These are phyloP conservation scores for Brevipalpus yothersi DNA, from an alignment of 1,140 invertebrate species.

Conservation along the genomic window DNA sequence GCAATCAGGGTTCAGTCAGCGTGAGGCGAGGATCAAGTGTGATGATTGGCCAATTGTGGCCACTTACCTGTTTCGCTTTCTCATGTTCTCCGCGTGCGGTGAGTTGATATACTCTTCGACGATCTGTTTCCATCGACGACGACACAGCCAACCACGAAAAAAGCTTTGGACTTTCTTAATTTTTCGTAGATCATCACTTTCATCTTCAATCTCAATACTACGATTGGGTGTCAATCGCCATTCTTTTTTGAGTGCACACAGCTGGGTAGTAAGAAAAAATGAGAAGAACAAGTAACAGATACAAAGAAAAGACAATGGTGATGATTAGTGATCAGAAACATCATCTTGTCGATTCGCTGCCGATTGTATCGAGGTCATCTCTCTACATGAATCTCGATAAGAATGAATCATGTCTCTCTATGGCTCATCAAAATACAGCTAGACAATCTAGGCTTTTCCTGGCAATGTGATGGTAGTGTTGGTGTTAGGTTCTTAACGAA, in stretches of 20 bases:
- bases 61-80: conserved; percentile 53
- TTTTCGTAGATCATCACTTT: conserved; percentile 41
- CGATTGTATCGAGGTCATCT: too few species aligned
- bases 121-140: conserved; percentile 81
- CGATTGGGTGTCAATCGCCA: conserved; percentile 25
- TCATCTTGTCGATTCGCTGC: too few species aligned
- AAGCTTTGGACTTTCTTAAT: conserved; percentile 86
- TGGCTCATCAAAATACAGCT: too few species aligned
- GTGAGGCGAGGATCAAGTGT: too few species aligned
- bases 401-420: too few species aligned
- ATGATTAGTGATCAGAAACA: not conserved
- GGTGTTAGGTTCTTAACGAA: too few species aligned
- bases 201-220: conserved; percentile 27
- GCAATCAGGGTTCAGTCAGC: too few species aligned
- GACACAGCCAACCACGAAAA: conserved; percentile 74
- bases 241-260: conserved; percentile 56
- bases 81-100: conserved; percentile 77
- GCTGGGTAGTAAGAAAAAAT: conserved; percentile 22
- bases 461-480: too few species aligned
- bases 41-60: not conserved
- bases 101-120: conserved; percentile 86
- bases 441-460: too few species aligned
- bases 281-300: not conserved
- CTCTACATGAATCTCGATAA: too few species aligned
- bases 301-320: not conserved